Conservation (phyloP, 2,113 vertebrate species). For the Empidonax alnorum region DNA sequence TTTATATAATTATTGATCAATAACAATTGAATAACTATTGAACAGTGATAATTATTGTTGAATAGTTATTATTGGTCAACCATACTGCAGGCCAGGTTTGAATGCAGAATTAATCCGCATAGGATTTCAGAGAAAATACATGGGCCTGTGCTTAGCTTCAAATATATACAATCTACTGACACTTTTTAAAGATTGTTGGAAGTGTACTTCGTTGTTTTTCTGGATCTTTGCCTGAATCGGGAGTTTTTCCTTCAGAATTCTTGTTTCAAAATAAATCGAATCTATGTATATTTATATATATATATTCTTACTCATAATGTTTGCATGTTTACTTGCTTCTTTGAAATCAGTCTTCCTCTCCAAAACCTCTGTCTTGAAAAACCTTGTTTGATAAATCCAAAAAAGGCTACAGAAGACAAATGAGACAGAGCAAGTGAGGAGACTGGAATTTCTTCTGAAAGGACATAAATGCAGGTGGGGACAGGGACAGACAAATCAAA, state of each 20-base stretch:
- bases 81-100: neutral
- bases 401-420: neutral
- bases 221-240: neutral
- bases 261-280: neutral
- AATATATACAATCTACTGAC: neutral
- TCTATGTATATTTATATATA: neutral
- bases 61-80: neutral
- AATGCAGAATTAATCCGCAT: neutral
- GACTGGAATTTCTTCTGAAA: neutral
- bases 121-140: neutral
- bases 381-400: neutral
- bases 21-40: neutral
- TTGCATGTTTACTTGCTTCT: neutral
- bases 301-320: neutral
- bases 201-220: neutral
- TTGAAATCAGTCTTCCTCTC: neutral
- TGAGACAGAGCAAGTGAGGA: neutral
- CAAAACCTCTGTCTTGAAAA: neutral
- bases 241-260: neutral
- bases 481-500: neutral
- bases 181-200: neutral
- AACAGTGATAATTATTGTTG: neutral
- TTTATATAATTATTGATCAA: neutral
- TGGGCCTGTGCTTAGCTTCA: neutral
- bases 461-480: fast-evolving